phyloP scores from a whole-genome alignment of 2,797 vertebrate species.

The Gobionotothen gibberifrons region DNA sequence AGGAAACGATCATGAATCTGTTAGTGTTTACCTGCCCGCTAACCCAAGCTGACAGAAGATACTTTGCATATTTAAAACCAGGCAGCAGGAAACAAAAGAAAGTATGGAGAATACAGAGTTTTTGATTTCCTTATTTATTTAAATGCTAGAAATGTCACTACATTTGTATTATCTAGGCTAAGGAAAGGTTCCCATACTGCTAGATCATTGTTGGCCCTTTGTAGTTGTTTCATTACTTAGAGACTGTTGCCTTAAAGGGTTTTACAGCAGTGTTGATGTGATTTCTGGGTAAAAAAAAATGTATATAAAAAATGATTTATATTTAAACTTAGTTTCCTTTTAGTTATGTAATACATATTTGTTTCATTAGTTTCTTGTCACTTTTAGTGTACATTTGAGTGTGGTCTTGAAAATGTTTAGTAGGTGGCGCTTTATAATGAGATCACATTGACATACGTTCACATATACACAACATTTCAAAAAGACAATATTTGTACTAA shows the following conservation, averaged over 20 bases:
- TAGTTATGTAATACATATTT: neutral
- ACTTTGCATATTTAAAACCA: neutral
- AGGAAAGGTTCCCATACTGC: neutral
- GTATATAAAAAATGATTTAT: neutral
- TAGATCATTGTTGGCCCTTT: neutral
- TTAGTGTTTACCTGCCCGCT: neutral
- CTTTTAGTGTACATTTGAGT: neutral
- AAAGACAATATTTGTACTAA: too few relatives aligned
- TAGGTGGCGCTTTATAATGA: neutral
- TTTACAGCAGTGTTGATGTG: neutral
- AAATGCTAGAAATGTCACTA: neutral
- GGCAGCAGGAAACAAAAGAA: constrained; percentile 9
- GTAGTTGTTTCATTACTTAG: neutral
- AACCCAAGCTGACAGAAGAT: neutral
- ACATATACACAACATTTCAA: too few relatives aligned
- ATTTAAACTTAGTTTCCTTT: neutral
- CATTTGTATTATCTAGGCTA: neutral
- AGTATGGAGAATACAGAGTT: neutral
- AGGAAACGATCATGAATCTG: constrained; percentile 1
- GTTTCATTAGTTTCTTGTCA: neutral
- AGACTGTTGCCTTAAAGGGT: neutral
- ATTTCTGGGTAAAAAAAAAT: neutral
- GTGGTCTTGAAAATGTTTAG: neutral
- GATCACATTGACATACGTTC: neutral
- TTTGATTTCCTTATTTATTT: neutral